phyloP scores from a whole-genome alignment of 2,888 invertebrate species.

The Dynastes hyllus region DNA sequence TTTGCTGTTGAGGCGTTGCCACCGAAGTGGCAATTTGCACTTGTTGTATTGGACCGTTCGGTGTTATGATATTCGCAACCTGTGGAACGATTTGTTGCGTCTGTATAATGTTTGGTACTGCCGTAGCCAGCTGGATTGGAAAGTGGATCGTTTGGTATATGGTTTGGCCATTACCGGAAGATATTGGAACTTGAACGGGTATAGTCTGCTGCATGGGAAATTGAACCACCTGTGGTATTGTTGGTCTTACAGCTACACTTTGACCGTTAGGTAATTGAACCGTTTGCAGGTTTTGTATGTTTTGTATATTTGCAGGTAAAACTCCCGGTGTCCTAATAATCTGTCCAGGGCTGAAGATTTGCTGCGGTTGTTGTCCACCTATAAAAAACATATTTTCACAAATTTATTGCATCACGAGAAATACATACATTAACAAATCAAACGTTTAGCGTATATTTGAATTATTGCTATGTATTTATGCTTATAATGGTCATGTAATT shows the following conservation, averaged over 20 bases:
- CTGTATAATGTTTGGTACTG: slow-evolving; percentile 76
- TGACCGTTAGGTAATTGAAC: slow-evolving; percentile 83
- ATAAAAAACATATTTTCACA: slow-evolving; percentile 10
- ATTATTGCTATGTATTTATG: too few species aligned
- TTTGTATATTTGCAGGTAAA: slow-evolving; percentile 81
- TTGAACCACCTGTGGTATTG: slow-evolving; percentile 75
- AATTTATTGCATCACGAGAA: too few species aligned
- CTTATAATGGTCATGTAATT: too few species aligned
- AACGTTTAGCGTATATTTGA: too few species aligned
- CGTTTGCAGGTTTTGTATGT: slow-evolving; percentile 81
- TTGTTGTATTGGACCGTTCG: slow-evolving; percentile 91
- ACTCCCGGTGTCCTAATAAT: slow-evolving; percentile 83
- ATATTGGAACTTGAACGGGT: slow-evolving; percentile 93
- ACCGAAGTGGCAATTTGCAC: slow-evolving; percentile 84
- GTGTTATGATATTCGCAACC: slow-evolving; percentile 88
- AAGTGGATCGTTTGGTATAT: slow-evolving; percentile 96
- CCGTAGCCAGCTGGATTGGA: slow-evolving; percentile 86
- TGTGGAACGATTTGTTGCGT: slow-evolving; percentile 80
- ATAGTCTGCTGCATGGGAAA: slow-evolving; percentile 85
- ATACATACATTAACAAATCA: too few species aligned
- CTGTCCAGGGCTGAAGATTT: slow-evolving; percentile 78
- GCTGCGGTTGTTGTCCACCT: slow-evolving; percentile 73
- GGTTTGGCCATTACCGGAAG: slow-evolving; percentile 90
- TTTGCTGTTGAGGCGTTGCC: slow-evolving; percentile 63
- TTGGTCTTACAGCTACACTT: slow-evolving; percentile 81